These are phyloP conservation scores for Sigmodon hispidus DNA, from an alignment of 2,113 vertebrate species.

Conservation along the genomic window DNA sequence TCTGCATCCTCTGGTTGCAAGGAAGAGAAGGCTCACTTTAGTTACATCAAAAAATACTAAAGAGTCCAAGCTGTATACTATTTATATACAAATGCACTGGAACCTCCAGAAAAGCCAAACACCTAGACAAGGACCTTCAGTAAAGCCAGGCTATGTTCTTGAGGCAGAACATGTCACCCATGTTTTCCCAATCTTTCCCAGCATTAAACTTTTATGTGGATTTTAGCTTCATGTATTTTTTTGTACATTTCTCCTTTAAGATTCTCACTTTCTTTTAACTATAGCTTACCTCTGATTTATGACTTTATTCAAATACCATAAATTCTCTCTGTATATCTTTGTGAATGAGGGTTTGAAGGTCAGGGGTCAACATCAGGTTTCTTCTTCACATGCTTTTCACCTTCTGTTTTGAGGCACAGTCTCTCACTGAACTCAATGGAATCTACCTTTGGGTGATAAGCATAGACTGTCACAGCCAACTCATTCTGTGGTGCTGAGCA, in stretches of 20 bases:
- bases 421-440: background rate
- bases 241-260: background rate
- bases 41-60: background rate
- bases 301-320: background rate
- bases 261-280: constrained; percentile 11
- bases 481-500: background rate
- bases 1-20: background rate
- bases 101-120: background rate
- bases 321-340: background rate
- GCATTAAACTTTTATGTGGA: background rate
- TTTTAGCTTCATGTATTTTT: background rate
- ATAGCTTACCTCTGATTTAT: background rate
- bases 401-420: background rate
- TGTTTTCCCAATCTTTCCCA: background rate
- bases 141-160: background rate
- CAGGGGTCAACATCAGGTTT: background rate
- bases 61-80: background rate
- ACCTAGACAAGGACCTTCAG: background rate
- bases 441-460: background rate
- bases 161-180: background rate
- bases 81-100: background rate
- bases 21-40: background rate
- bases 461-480: background rate
- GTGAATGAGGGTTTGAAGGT: background rate
- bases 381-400: background rate